Percentiles rank a stretch among this genome's conserved stretches.
Evolutionary conservation across 2,113 vertebrate genomes (phyloP).

Genomic region (Calyptommatus sinebrachiatus): DNA sequence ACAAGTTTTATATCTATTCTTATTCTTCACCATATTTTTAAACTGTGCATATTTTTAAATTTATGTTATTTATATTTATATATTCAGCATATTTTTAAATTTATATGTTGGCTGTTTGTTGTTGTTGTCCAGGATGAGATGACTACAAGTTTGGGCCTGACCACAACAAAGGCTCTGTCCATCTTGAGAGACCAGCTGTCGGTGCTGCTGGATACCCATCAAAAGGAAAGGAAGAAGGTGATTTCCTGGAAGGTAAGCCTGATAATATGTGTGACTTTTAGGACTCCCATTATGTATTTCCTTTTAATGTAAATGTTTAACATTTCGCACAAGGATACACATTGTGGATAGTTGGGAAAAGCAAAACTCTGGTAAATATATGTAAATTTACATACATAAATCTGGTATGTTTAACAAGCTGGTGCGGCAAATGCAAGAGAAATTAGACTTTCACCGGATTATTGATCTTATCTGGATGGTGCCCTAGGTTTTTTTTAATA

Average conservation of each 20-base stretch:
- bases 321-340: no score
- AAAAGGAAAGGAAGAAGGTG: conserved; percentile 74
- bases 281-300: not conserved
- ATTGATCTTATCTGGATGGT: no score
- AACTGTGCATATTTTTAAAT: no score
- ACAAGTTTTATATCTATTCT: not conserved
- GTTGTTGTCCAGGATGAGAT: conserved; percentile 77
- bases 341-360: not conserved
- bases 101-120: conserved; percentile 30
- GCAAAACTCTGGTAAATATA: not conserved
- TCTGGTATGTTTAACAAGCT: no score
- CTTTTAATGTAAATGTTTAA: not conserved
- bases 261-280: not conserved
- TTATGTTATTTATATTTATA: no score
- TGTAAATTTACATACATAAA: no score
- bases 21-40: no score
- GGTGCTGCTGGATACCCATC: conserved; percentile 83
- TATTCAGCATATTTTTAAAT: no score
- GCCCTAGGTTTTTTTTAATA: no score
- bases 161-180: conserved; percentile 85
- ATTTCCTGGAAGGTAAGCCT: conserved; percentile 78
- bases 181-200: conserved; percentile 87
- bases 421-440: no score
- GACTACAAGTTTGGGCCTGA: conserved; percentile 83
- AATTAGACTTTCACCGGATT: no score